Evolutionary conservation across 2,113 vertebrate species (phyloP), one percentile per base, ranked within the genome.

Genomic region (Capreolus pygargus): DNA sequence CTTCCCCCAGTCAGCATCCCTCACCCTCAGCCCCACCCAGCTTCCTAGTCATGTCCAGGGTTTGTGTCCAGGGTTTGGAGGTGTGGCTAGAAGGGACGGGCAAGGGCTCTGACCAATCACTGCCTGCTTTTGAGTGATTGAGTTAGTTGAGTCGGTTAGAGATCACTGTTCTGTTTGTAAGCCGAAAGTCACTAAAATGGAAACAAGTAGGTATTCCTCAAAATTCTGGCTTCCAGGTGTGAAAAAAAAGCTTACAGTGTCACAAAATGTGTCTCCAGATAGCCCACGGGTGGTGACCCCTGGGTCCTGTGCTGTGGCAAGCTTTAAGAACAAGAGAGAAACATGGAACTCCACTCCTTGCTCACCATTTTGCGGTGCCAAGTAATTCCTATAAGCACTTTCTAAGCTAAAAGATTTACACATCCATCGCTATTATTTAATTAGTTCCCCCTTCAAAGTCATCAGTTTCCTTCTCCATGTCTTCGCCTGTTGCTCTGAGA

Each of bases 401-500:
- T 52, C 93, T 95, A 64, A 93, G 81, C 50, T 94, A 15, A 74
- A 89, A 81, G 21, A 78, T 19, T 43, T 86, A 47, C 0, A 6
- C 8, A 76, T 55, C 30, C 28, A 74, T 79, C 11, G 1, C 30
- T 82, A 6, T 87, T 60, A 85, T 85, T 96, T 81, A 28, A 95
- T 91, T 82, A 82, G n/a, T 27, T 85, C 25, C n/a, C 47, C 3
- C 25, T 90, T 91, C 25, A 64, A 58, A 88, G 90, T 54, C 30
- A 91, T 36, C 55, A 17, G 2, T 82, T 61, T 95, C 17, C 84
- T 61, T 92, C 19, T 70, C 50, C n/a, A 3, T 28, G 52, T 92
- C 55, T 97, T 88, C 25, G 2, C 81, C 74, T 92, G 43, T 39
- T 92, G 14, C 25, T 94, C 55, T 47, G 36, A 90, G 43, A 82